phyloP scores from a whole-genome alignment of 2,113 vertebrate species.

The Chrysemys picta region DNA sequence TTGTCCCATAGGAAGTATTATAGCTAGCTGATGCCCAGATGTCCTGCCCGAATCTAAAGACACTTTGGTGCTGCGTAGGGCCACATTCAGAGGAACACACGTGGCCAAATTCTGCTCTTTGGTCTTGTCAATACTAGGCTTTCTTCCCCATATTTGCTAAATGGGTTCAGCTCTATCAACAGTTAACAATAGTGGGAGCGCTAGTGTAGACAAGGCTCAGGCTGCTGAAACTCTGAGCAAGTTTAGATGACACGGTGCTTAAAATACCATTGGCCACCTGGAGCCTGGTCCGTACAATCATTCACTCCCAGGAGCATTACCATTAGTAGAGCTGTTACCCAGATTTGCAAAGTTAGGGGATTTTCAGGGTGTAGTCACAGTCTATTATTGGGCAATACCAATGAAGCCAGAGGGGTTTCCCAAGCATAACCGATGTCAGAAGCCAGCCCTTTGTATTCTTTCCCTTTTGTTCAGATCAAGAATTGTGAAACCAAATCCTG shows the following conservation, averaged over 20 bases:
- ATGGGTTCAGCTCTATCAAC: background rate
- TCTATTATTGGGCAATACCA: slow-evolving; percentile 13
- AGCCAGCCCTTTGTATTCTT: slow-evolving; percentile 32
- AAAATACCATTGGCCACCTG: background rate
- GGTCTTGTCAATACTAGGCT: accelerated
- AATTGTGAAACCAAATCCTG: slow-evolving; percentile 71
- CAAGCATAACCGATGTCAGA: slow-evolving; percentile 36
- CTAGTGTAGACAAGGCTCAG: background rate
- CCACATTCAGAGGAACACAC: accelerated
- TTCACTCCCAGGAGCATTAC: background rate
- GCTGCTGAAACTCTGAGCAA: background rate
- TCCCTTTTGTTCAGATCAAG: slow-evolving; percentile 38
- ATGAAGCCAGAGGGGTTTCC: slow-evolving; percentile 21
- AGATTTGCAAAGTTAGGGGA: background rate
- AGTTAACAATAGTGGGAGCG: background rate
- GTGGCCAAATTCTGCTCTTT: background rate
- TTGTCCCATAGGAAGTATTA: background rate
- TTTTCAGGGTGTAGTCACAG: background rate
- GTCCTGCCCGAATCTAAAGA: background rate
- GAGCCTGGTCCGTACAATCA: background rate
- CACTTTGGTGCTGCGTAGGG: background rate
- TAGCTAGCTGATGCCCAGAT: background rate
- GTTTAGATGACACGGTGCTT: background rate
- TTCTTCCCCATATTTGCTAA: background rate
- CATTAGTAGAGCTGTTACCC: background rate